These are phyloP conservation scores for Camponotus vicinus DNA, from an alignment of 1,140 invertebrate genomes.

Conservation along the genomic window DNA sequence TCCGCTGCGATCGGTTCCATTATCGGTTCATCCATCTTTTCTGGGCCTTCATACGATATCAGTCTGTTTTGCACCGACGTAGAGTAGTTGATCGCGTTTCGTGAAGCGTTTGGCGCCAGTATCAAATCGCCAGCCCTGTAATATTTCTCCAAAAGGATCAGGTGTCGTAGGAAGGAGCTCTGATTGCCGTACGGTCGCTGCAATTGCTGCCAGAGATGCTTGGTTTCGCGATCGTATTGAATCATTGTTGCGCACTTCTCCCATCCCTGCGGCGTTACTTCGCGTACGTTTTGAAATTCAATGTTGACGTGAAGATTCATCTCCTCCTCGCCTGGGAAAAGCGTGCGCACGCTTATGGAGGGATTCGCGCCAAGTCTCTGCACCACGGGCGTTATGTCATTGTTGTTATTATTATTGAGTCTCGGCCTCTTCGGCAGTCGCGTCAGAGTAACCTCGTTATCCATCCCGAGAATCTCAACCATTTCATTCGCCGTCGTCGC, in stretches of 20 bases:
- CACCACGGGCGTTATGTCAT: slow-evolving; percentile 84
- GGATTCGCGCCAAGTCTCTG: slow-evolving; percentile 90
- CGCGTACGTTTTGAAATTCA: slow-evolving; percentile 90
- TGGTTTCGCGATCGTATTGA: slow-evolving; percentile 93
- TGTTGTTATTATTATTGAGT: slow-evolving; percentile 62
- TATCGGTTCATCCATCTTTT: slow-evolving; percentile 84
- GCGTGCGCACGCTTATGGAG: slow-evolving; percentile 92
- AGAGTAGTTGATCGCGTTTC: slow-evolving; percentile 91
- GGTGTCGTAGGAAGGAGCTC: slow-evolving; percentile 92
- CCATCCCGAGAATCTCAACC: slow-evolving; percentile 84
- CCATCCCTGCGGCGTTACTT: slow-evolving; percentile 92
- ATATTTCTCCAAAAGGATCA: slow-evolving; percentile 93
- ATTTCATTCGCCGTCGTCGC: slow-evolving; percentile 72
- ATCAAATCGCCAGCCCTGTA: slow-evolving; percentile 92
- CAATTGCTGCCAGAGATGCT: slow-evolving; percentile 92
- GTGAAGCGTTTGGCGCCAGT: slow-evolving; percentile 90
- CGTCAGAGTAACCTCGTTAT: slow-evolving; percentile 84
- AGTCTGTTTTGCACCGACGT: slow-evolving; percentile 92
- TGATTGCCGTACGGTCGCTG: slow-evolving; percentile 94
- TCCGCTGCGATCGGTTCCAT: slow-evolving; percentile 80
- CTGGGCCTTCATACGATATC: slow-evolving; percentile 89
- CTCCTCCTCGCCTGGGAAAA: slow-evolving; percentile 93
- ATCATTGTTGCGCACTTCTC: slow-evolving; percentile 92
- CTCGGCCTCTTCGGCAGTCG: slow-evolving; percentile 82
- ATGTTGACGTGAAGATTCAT: slow-evolving; percentile 91